Percentiles rank a stretch among this genome's conserved stretches.
These are phyloP conservation scores for Melipona beecheii DNA, from an alignment of 2,888 invertebrate species.

Conservation along the genomic window DNA sequence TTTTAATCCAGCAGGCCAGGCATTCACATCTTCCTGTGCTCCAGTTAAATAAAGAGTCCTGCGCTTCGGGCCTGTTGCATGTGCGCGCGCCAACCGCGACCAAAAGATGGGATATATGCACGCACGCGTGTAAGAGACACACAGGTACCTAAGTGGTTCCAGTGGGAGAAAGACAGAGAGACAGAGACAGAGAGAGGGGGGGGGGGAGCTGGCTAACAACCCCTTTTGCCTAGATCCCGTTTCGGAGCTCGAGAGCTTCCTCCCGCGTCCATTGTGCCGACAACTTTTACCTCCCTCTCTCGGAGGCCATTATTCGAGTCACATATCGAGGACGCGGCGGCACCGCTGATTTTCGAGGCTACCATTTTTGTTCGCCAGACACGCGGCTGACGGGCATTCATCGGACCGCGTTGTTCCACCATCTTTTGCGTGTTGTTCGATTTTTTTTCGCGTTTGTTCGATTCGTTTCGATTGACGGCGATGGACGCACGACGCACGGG, in stretches of 20 bases:
- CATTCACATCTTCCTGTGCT: conserved; percentile 81
- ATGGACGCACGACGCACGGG: neutral
- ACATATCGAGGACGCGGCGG: conserved; percentile 68
- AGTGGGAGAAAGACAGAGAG: neutral
- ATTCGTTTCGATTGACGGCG: conserved; percentile 1
- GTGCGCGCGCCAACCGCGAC: conserved; percentile 44
- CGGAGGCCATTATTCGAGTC: conserved; percentile 73
- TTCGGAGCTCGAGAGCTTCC: conserved; percentile 72
- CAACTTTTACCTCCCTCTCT: conserved; percentile 51
- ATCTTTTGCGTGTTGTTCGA: neutral
- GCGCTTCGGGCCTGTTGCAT: conserved; percentile 71
- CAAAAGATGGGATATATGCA: neutral
- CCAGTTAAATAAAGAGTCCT: conserved; percentile 79
- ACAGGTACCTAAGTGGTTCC: conserved; percentile 3
- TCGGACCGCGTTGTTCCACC: neutral
- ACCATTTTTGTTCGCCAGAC: conserved; percentile 39
- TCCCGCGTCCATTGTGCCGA: conserved; percentile 70
- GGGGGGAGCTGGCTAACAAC: conserved; percentile 52
- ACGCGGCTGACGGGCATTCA: conserved; percentile 41
- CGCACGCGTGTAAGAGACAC: conserved; percentile 40
- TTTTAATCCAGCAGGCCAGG: conserved; percentile 80
- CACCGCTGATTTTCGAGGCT: conserved; percentile 65
- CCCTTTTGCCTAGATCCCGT: conserved; percentile 76
- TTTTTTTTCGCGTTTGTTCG: neutral
- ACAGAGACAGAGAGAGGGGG: conserved; percentile 15